A percentile compares a stretch with the other conserved stretches of the same genome.
Evolutionary conservation across 2,888 invertebrate genomes (phyloP).

Genomic region (Megalurothrips usitatus): DNA sequence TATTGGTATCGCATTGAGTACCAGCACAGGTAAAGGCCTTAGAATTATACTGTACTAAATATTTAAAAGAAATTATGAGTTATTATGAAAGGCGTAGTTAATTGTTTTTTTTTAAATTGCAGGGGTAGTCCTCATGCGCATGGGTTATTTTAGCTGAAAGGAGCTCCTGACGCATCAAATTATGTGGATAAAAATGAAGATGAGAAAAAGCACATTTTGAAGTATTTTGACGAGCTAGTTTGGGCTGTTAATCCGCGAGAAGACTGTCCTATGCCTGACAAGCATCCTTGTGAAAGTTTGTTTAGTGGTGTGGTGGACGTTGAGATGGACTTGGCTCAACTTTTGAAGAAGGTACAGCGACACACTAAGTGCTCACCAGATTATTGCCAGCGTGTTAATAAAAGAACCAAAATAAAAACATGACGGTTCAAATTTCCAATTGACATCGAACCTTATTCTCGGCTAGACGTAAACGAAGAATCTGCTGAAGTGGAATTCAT

Average conservation of each 20-base stretch:
- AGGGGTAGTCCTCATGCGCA: slow-evolving; percentile 37
- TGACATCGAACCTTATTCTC: background rate
- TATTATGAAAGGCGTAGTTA: background rate
- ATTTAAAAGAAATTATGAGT: too few relatives aligned
- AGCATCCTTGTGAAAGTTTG: background rate
- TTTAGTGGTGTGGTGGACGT: background rate
- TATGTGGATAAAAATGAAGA: slow-evolving; percentile 28
- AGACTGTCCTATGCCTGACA: background rate
- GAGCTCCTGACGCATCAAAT: slow-evolving; percentile 32
- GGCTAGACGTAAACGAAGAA: background rate
- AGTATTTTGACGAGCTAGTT: background rate
- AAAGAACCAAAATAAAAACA: background rate
- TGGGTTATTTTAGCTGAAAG: slow-evolving; percentile 35
- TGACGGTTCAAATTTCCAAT: slow-evolving; percentile 29
- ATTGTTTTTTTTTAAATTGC: background rate
- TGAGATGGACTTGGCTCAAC: background rate
- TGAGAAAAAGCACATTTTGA: background rate
- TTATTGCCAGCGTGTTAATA: background rate
- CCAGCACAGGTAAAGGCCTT: slow-evolving; percentile 34
- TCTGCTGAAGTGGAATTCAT: background rate
- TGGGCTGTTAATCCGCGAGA: background rate
- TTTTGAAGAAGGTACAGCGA: background rate
- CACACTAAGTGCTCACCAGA: background rate
- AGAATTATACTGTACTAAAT: too few relatives aligned
- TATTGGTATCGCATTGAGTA: slow-evolving; percentile 34